A percentile compares a stretch with the other conserved stretches of the same genome.
Conservation (phyloP, 2,113 vertebrate genomes). For the Cyphomyrus plagiostoma region DNA sequence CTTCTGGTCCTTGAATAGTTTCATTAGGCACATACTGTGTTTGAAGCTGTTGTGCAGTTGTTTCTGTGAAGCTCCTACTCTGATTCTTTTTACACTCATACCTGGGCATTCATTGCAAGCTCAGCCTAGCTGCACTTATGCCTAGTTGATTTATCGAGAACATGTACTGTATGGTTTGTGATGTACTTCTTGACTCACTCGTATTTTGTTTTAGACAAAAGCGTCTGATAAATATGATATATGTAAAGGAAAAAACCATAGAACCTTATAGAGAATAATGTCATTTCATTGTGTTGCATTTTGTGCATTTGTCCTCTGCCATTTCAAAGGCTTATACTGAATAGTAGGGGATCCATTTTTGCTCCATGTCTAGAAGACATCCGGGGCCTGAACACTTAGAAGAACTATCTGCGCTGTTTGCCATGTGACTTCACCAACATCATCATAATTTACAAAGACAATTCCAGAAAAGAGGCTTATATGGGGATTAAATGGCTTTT, state of each 20-base stretch:
- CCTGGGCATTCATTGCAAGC: neutral
- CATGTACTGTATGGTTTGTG: neutral
- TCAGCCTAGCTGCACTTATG: neutral
- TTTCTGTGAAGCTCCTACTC: neutral
- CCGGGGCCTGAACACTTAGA: neutral
- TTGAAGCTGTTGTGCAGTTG: neutral
- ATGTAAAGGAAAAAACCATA: neutral
- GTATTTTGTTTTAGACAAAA: neutral
- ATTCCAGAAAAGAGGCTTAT: neutral
- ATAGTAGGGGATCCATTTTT: neutral
- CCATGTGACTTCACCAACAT: neutral
- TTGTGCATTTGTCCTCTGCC: neutral
- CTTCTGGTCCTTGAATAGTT: neutral
- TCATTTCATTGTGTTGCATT: neutral
- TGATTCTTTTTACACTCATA: neutral
- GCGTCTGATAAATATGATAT: neutral
- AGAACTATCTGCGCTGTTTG: neutral
- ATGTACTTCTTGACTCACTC: neutral
- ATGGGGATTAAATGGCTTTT: slow-evolving; percentile 1
- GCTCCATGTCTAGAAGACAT: neutral
- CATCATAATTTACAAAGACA: neutral
- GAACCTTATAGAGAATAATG: neutral
- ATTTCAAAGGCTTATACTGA: neutral
- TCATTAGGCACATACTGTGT: neutral
- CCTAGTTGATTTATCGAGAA: neutral